phyloP scores from a whole-genome alignment of 2,113 vertebrate genomes.

The Oncorhynchus keta region DNA sequence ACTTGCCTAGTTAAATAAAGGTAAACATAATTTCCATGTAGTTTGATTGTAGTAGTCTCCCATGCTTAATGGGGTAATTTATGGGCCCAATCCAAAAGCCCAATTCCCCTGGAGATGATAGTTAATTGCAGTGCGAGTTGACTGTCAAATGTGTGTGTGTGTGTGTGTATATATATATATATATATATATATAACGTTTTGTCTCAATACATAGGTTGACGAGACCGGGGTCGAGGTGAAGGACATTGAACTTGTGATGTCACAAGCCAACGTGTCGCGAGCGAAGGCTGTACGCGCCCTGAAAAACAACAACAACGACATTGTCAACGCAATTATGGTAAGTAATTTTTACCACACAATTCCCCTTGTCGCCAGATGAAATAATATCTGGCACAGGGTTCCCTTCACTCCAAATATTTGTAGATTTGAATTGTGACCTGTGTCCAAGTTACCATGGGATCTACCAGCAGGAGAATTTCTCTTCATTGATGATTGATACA shows the following conservation, averaged over 20 bases:
- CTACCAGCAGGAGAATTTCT: conserved; percentile 16
- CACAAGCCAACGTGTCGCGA: conserved; percentile 96
- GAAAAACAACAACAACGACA: conserved; percentile 99
- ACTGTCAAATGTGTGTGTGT: no score
- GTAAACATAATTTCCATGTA: no score
- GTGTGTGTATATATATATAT: no score
- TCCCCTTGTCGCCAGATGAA: background rate
- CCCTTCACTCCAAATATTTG: background rate
- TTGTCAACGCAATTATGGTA: conserved; percentile 99
- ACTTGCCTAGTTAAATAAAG: no score
- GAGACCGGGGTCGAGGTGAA: conserved; percentile 98
- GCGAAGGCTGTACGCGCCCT: conserved; percentile 96
- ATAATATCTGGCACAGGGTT: background rate
- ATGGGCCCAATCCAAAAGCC: no score
- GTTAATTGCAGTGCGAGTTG: no score
- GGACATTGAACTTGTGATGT: conserved; percentile 99
- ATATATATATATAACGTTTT: background rate
- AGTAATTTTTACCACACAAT: conserved; percentile 43
- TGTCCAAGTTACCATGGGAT: background rate
- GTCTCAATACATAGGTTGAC: conserved; percentile 80
- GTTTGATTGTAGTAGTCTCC: no score
- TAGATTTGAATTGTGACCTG: no score
- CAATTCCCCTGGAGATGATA: no score
- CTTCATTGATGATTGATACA: conserved; percentile 69
- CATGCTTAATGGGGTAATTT: no score